phyloP scores from a whole-genome alignment of 2,113 vertebrate species.

The Tympanuchus pallidicinctus region DNA sequence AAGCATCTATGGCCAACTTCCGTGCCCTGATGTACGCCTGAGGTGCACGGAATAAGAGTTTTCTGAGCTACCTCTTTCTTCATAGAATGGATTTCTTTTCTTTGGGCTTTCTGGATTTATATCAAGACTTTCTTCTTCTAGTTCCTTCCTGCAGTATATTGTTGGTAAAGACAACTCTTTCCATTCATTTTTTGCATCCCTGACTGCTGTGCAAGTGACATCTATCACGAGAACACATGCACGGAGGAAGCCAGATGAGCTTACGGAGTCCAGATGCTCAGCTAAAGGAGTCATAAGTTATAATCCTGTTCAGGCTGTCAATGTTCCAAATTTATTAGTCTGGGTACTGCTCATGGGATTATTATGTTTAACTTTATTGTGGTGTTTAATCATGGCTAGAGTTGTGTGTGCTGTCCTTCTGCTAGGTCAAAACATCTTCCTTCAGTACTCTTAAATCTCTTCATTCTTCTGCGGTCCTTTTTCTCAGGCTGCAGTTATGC shows the following conservation, averaged over 20 bases:
- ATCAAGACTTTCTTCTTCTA: not conserved
- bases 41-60: rapidly evolving
- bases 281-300: not conserved
- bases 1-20: not conserved
- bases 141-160: not conserved
- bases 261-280: not conserved
- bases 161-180: not conserved
- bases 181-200: not conserved
- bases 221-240: not conserved
- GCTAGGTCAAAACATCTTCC: not conserved
- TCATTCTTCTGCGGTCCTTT: not conserved
- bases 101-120: not conserved
- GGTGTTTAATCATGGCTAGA: not conserved
- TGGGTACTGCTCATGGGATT: not conserved
- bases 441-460: not conserved
- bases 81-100: not conserved
- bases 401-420: not conserved
- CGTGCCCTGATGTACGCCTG: not conserved
- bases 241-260: not conserved
- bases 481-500: not conserved
- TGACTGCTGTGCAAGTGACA: not conserved
- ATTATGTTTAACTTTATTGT: not conserved
- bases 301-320: not conserved
- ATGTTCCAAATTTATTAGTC: not conserved
- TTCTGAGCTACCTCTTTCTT: not conserved